Base-by-base conservation (phyloP, 1,140 invertebrate species). In the Heliconius hewitsoni region DNA sequence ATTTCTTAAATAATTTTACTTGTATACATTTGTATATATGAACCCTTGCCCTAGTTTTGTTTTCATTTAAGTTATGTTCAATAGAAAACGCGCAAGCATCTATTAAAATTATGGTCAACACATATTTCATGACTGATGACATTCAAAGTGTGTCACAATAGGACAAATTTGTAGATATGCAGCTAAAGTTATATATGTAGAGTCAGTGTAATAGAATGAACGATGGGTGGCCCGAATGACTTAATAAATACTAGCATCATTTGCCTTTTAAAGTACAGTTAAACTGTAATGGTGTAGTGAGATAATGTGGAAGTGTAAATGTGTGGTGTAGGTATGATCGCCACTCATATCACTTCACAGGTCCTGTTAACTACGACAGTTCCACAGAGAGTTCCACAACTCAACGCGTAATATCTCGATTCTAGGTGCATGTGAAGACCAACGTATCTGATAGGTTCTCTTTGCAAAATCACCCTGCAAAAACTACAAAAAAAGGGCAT, bases 171-270 rank as follows among this genome's bases (percentile, higher is more conserved):
- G 60, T 30, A 16, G 60, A 27, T 11, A 11, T 66, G 4, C 27
- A 66, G 60, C 27, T 66, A 66, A 11, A 30, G 23, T 13, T 27
- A 66, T 1, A 30, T 30, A 16, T 66, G 60, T 66, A 66, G 60
- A 66, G 60, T 16, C 60, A 27, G 23, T 30, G 27, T 30, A 66
- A 57, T 23, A 66, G 60, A 66, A 66, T 30, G 13, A 8, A 30
- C n/a, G 27, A 30, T 66, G 60, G 23, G 60, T 66, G 60, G 60
- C 60, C 60, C 16, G 60, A 66, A 66, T 66, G 60, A 66, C 60
- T 66, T 66, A 66, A 66, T 66, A 66, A 66, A 66, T 66, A 66
- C 27, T 30, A 66, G 27, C 60, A 66, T 66, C 23, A 66, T 16
- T 66, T 66, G 60, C 27, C 60, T 66, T 23, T 66, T 66, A 23